Base-by-base conservation (phyloP, 2,113 vertebrate species). In the Perca flavescens region DNA sequence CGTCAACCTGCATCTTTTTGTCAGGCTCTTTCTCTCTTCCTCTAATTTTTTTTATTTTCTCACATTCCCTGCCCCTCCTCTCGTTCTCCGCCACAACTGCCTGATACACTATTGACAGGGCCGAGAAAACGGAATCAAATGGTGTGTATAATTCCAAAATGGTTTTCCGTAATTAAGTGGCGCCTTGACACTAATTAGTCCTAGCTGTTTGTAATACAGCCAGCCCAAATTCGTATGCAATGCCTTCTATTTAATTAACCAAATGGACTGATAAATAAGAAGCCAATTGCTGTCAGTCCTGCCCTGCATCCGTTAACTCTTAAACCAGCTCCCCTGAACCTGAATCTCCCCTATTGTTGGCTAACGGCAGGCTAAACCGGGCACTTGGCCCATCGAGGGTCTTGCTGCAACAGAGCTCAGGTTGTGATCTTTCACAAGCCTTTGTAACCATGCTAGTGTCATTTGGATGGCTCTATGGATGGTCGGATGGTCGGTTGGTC, bases 151-250 rank as follows among this genome's bases (percentile, higher is more conserved):
- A 94, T 94, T 94, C 75, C 58, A 88, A 91, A 84, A 91, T 77
- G 40, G 71, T 84, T 91, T 40, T 81, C 74, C 43, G 56, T 93
- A 93, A 94, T 91, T 94, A 83, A 94, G 94, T 88, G 79, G 85
- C 56, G 12, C 88, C 91, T 90, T 87, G 80, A 92, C 86, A 80
- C 79, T 93, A 93, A 94, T 95, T 94, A 94, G 89, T 94, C 93
- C 74, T 68, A 82, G 88, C 89, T 87, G 88, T 89, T 92, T 87
- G 91, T 93, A 89, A 89, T 65, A 65, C 88, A 86, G 82, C 81
- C 69, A 61, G 72, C 84, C 87, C 71, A 86, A 89, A 92, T 87
- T 86, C 79, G 83, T 89, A 88, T 25, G 63, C 80, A 86, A 62
- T 88, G 78, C 65, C 84, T 89, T 83, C 82, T 62, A 83, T 90